These are phyloP conservation scores for Oenanthe oenanthe DNA, from an alignment of 2,113 vertebrate genomes.

Conservation along the genomic window DNA sequence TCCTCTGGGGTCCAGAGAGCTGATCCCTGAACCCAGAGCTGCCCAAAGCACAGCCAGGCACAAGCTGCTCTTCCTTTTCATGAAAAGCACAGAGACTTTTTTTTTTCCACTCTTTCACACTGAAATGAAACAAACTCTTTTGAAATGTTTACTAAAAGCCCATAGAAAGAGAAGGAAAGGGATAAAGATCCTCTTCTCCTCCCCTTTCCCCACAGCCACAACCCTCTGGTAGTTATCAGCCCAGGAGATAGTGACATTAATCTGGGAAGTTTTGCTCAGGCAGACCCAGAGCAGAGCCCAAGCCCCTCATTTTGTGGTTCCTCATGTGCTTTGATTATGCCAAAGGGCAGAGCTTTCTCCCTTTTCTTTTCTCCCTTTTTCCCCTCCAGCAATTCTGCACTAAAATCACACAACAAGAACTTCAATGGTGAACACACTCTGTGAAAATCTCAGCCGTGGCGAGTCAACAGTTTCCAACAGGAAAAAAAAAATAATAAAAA, in stretches of 20 bases:
- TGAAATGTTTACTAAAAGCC: not conserved
- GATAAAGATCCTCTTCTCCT: not conserved
- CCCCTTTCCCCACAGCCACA: not conserved
- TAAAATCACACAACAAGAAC: not conserved
- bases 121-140: not conserved
- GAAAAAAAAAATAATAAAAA: not conserved
- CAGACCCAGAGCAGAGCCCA: not conserved
- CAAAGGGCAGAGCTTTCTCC: not conserved
- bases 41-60: not conserved
- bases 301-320: not conserved
- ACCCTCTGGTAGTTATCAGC: rapidly evolving
- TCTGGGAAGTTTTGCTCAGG: not conserved
- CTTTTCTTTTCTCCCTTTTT: not conserved
- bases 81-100: not conserved
- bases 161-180: not conserved
- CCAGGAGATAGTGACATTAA: not conserved
- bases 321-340: not conserved
- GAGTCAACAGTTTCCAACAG: not conserved
- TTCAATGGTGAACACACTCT: not conserved
- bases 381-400: not conserved
- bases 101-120: not conserved
- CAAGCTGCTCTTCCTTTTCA: not conserved
- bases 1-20: not conserved
- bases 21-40: not conserved
- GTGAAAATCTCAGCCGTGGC: not conserved